These are phyloP conservation scores for Phytoseiulus persimilis DNA, from an alignment of 2,888 invertebrate species.

Conservation along the genomic window DNA sequence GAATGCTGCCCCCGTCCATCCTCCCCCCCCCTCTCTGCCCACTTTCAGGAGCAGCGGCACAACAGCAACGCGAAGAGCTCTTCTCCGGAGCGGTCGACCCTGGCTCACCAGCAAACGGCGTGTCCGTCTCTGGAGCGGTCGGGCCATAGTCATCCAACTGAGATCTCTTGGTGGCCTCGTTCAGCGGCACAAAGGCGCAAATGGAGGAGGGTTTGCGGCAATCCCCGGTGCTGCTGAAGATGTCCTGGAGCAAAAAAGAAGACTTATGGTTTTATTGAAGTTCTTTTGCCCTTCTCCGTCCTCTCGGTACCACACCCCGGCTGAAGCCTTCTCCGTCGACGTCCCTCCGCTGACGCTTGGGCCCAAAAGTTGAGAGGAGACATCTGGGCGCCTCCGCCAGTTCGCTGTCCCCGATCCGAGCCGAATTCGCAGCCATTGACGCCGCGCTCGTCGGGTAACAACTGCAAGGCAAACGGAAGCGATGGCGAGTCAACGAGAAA, in stretches of 20 bases:
- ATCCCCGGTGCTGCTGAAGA: not conserved
- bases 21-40: not conserved
- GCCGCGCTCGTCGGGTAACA: not conserved
- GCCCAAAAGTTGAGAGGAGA: not conserved
- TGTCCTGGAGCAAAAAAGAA: not conserved
- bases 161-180: not conserved
- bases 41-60: not conserved
- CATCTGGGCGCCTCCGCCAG: not conserved
- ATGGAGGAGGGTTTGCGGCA: not conserved
- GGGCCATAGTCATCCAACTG: not conserved
- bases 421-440: conserved; percentile 5
- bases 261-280: not conserved
- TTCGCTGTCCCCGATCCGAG: not conserved
- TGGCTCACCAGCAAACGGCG: not conserved
- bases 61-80: not conserved
- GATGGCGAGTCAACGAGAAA: not conserved
- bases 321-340: not conserved
- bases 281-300: not conserved
- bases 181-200: not conserved
- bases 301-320: not conserved
- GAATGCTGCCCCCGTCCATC: not conserved
- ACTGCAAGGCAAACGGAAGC: not conserved
- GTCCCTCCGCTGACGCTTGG: not conserved
- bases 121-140: not conserved
- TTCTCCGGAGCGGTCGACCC: not conserved